These are phyloP conservation scores for Cyanocitta stelleri DNA, from an alignment of 2,113 vertebrate genomes.

Conservation along the genomic window DNA sequence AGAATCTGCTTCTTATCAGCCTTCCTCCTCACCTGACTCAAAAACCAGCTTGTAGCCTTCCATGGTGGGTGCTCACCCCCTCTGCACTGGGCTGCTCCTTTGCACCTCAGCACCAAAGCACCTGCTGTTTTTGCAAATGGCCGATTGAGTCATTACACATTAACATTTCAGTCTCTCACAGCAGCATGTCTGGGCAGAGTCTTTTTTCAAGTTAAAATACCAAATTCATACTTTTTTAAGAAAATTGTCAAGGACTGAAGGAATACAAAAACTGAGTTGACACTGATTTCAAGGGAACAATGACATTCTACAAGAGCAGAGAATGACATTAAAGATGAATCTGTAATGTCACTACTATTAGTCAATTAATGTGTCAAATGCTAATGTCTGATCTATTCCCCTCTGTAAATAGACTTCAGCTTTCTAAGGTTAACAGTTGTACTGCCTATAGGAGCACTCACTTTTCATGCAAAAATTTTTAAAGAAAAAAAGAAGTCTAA, in stretches of 20 bases:
- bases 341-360: neutral
- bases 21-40: neutral
- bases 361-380: constrained; percentile 8
- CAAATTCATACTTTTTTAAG: neutral
- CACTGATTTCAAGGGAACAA: neutral
- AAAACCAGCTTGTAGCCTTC: neutral
- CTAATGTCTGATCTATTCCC: neutral
- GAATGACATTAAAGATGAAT: neutral
- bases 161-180: neutral
- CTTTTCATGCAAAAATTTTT: neutral
- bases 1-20: neutral
- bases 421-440: neutral
- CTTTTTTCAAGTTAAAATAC: neutral
- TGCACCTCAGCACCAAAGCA: neutral
- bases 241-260: neutral
- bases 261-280: neutral
- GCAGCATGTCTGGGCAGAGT: neutral
- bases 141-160: neutral
- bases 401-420: neutral
- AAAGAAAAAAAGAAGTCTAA: neutral
- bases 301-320: neutral
- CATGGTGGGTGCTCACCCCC: neutral
- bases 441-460: neutral
- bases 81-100: neutral
- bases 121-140: neutral